Conservation (phyloP, 2,888 invertebrate genomes). For the Morinoia aosen region DNA sequence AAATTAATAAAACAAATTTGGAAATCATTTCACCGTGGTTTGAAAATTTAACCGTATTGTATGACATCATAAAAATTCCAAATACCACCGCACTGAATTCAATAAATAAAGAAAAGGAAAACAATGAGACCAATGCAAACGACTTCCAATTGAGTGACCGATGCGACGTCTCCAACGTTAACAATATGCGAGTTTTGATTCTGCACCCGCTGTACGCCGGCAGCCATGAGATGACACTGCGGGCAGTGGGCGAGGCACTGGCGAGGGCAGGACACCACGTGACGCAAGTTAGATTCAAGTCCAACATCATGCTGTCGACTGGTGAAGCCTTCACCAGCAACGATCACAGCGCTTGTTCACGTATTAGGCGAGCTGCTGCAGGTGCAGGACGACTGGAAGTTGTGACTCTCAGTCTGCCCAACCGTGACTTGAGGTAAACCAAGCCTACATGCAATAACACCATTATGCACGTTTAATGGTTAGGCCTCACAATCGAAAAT, state of each 20-base stretch:
- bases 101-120: too few species aligned
- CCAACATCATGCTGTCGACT: neutral
- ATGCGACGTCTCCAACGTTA: neutral
- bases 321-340: neutral
- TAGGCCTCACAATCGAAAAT: too few species aligned
- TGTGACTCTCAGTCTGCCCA: neutral
- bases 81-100: too few species aligned
- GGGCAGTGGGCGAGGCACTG: slow-evolving; percentile 59
- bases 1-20: too few species aligned
- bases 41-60: too few species aligned
- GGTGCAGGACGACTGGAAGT: neutral
- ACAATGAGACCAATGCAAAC: neutral
- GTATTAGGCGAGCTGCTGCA: neutral
- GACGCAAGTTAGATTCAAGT: slow-evolving; percentile 57
- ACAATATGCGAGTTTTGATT: slow-evolving; percentile 53
- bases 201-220: slow-evolving; percentile 65
- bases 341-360: neutral
- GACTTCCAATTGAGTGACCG: neutral
- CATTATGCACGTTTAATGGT: too few species aligned
- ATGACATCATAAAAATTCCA: too few species aligned
- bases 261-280: slow-evolving; percentile 60
- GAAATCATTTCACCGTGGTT: too few species aligned
- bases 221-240: slow-evolving; percentile 60
- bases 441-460: too few species aligned
- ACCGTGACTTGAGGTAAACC: neutral